Percentiles rank a stretch among this genome's conserved stretches.
Conservation (phyloP, 2,888 invertebrate species). For the Dynastes maya region DNA sequence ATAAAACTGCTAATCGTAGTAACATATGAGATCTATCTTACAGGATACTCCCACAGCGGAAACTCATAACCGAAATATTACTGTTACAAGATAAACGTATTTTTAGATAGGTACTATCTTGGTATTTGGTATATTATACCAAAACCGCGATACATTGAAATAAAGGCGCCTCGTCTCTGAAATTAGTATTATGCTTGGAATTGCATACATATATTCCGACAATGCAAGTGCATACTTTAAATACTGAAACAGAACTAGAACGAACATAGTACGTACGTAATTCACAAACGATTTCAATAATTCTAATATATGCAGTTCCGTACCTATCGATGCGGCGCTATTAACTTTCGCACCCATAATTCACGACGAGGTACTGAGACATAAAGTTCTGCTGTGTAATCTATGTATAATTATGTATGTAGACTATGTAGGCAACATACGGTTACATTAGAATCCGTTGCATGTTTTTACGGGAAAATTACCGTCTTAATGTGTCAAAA, state of each 20-base stretch:
- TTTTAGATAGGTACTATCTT: no score
- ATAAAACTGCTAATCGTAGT: no score
- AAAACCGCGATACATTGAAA: background rate
- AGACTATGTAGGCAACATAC: no score
- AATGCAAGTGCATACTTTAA: constrained; percentile 27
- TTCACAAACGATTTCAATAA: constrained; percentile 35
- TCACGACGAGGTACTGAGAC: background rate
- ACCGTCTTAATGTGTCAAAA: no score
- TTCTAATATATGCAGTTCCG: constrained; percentile 27
- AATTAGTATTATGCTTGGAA: constrained; percentile 14
- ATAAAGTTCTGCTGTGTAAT: background rate
- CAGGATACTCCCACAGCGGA: no score
- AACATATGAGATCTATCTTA: no score
- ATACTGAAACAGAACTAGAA: constrained; percentile 12
- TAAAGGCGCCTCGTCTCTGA: background rate
- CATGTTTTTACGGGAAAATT: no score
- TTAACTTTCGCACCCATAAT: background rate
- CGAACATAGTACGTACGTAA: constrained; percentile 8
- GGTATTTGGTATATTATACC: no score
- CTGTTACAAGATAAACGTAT: no score
- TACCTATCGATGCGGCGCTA: background rate
- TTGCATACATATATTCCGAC: constrained; percentile 2
- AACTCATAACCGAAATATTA: no score
- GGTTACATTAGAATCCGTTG: no score
- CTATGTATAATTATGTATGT: no score